phyloP scores from a whole-genome alignment of 1,140 invertebrate species.

The Cyclargus thomasi region DNA sequence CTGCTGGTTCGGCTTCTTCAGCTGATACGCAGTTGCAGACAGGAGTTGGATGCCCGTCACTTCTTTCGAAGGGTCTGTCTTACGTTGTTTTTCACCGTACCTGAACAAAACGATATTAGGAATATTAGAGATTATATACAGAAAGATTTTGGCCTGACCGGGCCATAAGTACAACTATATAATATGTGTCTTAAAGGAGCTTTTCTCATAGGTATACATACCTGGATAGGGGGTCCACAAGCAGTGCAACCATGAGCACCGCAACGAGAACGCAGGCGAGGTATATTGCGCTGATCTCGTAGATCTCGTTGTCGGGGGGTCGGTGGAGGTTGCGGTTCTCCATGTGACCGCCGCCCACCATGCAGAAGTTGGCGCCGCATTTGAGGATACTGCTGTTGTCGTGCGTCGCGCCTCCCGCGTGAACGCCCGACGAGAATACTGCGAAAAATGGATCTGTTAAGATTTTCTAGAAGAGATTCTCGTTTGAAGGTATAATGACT shows the following conservation, averaged over 20 bases:
- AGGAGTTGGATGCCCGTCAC: slow-evolving; percentile 87
- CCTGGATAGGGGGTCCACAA: slow-evolving; percentile 93
- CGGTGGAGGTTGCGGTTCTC: slow-evolving; percentile 83
- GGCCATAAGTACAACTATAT: too few species aligned
- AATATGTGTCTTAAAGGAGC: too few species aligned
- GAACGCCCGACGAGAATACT: slow-evolving; percentile 87
- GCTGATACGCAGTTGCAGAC: slow-evolving; percentile 91
- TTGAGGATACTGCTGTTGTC: slow-evolving; percentile 75
- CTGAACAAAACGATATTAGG: slow-evolving; percentile 28
- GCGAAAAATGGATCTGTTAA: slow-evolving; percentile 34
- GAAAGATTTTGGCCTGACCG: too few species aligned
- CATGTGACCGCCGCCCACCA: slow-evolving; percentile 76
- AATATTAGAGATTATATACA: too few species aligned
- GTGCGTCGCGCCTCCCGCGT: slow-evolving; percentile 71
- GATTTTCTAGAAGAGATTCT: not conserved
- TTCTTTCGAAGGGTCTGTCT: slow-evolving; percentile 79
- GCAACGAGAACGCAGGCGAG: slow-evolving; percentile 89
- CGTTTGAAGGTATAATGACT: too few species aligned
- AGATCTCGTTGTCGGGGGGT: slow-evolving; percentile 88
- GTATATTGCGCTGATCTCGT: slow-evolving; percentile 92
- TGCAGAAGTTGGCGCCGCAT: slow-evolving; percentile 91
- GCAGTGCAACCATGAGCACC: slow-evolving; percentile 87
- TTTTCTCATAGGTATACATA: slow-evolving; percentile 50
- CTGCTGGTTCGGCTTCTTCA: slow-evolving; percentile 93
- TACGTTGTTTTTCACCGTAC: slow-evolving; percentile 88